phyloP scores from a whole-genome alignment of 2,888 invertebrate genomes.

The Archips xylosteana region DNA sequence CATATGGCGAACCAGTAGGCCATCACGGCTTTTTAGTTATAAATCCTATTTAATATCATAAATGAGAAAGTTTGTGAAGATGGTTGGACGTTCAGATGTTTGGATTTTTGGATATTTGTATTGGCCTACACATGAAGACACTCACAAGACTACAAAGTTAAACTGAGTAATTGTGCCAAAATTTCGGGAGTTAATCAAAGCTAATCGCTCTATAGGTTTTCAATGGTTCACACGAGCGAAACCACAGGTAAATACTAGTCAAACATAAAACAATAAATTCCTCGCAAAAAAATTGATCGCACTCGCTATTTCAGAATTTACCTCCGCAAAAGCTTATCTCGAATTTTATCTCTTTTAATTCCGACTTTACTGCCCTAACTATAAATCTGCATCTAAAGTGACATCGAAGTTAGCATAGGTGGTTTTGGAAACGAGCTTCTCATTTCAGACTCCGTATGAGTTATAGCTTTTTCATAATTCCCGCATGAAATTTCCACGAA shows the following conservation, averaged over 20 bases:
- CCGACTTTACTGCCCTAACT: not conserved
- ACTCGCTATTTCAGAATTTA: slow-evolving; percentile 56
- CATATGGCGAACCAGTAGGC: too few relatives aligned
- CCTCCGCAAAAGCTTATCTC: not conserved
- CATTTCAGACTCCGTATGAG: slow-evolving; percentile 60
- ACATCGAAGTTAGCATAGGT: not conserved
- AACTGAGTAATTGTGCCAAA: too few relatives aligned
- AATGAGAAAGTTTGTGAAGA: too few relatives aligned
- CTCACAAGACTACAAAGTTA: too few relatives aligned
- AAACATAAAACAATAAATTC: slow-evolving; percentile 44
- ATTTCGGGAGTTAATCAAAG: too few relatives aligned
- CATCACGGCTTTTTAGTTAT: too few relatives aligned
- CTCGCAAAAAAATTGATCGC: slow-evolving; percentile 58
- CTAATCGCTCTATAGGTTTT: too few relatives aligned
- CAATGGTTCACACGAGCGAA: too few relatives aligned
- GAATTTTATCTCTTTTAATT: not conserved
- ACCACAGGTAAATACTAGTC: not conserved
- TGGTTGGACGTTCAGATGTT: too few relatives aligned
- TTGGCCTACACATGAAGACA: too few relatives aligned
- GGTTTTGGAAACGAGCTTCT: not conserved
- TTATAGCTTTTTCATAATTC: slow-evolving; percentile 76
- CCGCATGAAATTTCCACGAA: slow-evolving; percentile 61
- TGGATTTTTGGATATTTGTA: too few relatives aligned
- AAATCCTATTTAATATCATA: too few relatives aligned
- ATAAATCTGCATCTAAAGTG: not conserved